Conservation (phyloP, 2,113 vertebrate genomes). For the Oncorhynchus keta region DNA sequence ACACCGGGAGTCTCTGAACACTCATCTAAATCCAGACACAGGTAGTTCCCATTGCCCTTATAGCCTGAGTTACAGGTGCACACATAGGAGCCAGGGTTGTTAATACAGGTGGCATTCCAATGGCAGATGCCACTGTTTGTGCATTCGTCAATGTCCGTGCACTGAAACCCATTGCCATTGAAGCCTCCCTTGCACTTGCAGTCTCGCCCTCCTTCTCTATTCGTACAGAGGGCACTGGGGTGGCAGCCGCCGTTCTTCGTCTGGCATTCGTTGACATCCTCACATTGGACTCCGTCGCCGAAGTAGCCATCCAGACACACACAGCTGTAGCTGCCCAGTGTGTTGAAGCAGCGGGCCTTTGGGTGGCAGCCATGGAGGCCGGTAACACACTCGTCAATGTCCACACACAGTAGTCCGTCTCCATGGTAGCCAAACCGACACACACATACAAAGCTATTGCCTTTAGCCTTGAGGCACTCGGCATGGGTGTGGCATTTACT, state of each 20-base stretch:
- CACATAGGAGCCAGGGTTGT: conserved; percentile 75
- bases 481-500: conserved; percentile 65
- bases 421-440: conserved; percentile 73
- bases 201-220: conserved; percentile 65
- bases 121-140: conserved; percentile 63
- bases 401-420: conserved; percentile 64
- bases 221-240: conserved; percentile 65
- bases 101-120: conserved; percentile 81
- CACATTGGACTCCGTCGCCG: conserved; percentile 70
- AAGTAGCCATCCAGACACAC: conserved; percentile 68
- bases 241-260: conserved; percentile 75
- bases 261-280: conserved; percentile 76
- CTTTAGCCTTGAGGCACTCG: conserved; percentile 62
- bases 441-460: conserved; percentile 53
- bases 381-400: conserved; percentile 74
- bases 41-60: conserved; percentile 81
- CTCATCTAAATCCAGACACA: conserved; percentile 80
- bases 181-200: conserved; percentile 75
- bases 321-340: conserved; percentile 73
- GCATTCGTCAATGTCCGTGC: conserved; percentile 75
- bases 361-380: conserved; percentile 65
- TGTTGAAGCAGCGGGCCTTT: conserved; percentile 71
- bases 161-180: conserved; percentile 69
- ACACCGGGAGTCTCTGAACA: conserved; percentile 71
- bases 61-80: conserved; percentile 78